Evolutionary conservation across 1,140 invertebrate genomes (phyloP), one percentile per base, ranked within the genome.

Genomic region (Leptestheria dahalacensis): DNA sequence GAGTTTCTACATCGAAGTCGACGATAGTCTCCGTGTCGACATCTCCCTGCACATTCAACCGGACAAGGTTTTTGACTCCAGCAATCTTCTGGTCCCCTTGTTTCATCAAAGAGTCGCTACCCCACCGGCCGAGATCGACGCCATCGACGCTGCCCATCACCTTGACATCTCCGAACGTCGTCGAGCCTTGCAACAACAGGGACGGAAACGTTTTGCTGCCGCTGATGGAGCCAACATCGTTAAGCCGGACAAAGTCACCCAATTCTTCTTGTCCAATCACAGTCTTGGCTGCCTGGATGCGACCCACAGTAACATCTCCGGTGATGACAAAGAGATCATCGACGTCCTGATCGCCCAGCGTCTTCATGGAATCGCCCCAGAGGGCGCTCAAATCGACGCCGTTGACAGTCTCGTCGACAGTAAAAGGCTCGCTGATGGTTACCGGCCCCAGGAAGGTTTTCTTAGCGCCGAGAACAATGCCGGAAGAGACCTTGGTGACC

Each of bases 61-160:
- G 15, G 26, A 49, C 3, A 10, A 59, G 20, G 11, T 26, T 48
- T 49, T 59, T 59, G n/a, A 49, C 23, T 23, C 29, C 33, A 3
- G 6, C n/a, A 59, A 59, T 25, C n/a, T 25, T 50, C 48, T 59
- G 57, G 26, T 59, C n/a, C 1, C 47, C 46, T 59, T 29, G 3
- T 11, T 53, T 53, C 51, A n/a, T n/a, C 51, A 53, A n/a, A 2
- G 51, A n/a, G 20, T 53, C 24, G 24, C 28, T n/a, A n/a, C 24
- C 15, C 51, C 51, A 53, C 23, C 15, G 28, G 18, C 23, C 23
- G 2, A 53, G 18, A 53, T 53, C 51, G 2, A 53, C 51, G 28
- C 28, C 51, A 24, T 28, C 20, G 2, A 3, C 4, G 2, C 18
- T n/a, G 11, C 24, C 33, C 6, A 9, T 15, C 33, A 41, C 33